Percentiles rank a stretch among this genome's conserved stretches.
phyloP scores from a whole-genome alignment of 1,140 invertebrate genomes.

The Bombyx mandarina region DNA sequence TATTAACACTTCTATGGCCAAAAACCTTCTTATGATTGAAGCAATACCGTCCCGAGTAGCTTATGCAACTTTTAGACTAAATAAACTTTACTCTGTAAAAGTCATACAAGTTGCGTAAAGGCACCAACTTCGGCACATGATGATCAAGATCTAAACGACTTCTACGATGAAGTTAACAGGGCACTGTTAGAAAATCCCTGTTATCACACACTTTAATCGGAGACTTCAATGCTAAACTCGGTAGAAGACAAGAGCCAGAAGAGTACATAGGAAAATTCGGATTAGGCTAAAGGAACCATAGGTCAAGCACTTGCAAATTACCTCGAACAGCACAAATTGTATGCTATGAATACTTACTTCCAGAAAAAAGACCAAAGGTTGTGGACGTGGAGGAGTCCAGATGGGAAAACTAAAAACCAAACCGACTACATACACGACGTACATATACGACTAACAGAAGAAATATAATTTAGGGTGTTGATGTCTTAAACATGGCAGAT shows the following conservation, averaged over 20 bases:
- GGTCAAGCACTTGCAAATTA: slow-evolving; percentile 15
- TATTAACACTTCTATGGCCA: too few relatives aligned
- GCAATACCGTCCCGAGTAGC: too few relatives aligned
- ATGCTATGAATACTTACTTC: slow-evolving; percentile 22
- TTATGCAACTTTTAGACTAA: background rate
- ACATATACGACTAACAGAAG: background rate
- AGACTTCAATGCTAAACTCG: slow-evolving; percentile 28
- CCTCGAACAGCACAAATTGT: slow-evolving; percentile 20
- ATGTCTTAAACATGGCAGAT: background rate
- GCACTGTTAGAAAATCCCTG: slow-evolving; percentile 10
- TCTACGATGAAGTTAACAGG: slow-evolving; percentile 21
- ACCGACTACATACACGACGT: slow-evolving; percentile 1
- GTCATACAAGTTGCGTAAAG: slow-evolving; percentile 15
- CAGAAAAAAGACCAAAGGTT: background rate
- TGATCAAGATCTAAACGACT: slow-evolving; percentile 21
- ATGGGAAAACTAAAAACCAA: background rate
- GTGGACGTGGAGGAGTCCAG: background rate
- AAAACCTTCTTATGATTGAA: too few relatives aligned
- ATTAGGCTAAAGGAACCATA: slow-evolving; percentile 11
- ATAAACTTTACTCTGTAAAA: slow-evolving; percentile 16
- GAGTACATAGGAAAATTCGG: slow-evolving; percentile 10
- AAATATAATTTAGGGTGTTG: background rate
- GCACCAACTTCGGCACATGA: slow-evolving; percentile 15
- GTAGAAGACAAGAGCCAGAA: slow-evolving; percentile 12
- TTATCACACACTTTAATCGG: slow-evolving; percentile 21